A percentile compares a stretch with the other conserved stretches of the same genome.
These are phyloP conservation scores for Pelvicachromis taeniatus DNA, from an alignment of 2,113 vertebrate genomes.

Conservation along the genomic window DNA sequence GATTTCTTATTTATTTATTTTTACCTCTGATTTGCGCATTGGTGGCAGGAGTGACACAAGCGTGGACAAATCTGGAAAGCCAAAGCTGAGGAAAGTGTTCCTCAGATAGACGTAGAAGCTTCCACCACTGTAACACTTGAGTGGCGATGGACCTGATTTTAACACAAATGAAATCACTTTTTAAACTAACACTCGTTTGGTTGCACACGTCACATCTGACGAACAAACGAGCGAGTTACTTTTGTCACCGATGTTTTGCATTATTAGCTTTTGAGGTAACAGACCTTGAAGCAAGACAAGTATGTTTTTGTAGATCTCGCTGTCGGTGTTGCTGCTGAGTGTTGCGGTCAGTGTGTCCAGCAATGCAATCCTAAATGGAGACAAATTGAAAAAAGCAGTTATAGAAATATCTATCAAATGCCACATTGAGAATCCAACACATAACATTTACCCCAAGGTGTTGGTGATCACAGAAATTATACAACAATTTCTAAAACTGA, in stretches of 20 bases:
- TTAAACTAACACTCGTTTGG: neutral
- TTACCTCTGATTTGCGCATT: slow-evolving; percentile 33
- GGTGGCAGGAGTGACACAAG: slow-evolving; percentile 46
- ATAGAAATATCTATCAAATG: neutral
- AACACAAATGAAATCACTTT: neutral
- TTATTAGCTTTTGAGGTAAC: neutral
- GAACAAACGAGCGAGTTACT: neutral
- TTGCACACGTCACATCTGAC: neutral
- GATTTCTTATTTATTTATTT: neutral
- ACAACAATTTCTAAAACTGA: neutral
- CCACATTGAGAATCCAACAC: neutral
- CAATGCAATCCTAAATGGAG: slow-evolving; percentile 17
- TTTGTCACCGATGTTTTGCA: neutral
- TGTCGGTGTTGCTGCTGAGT: slow-evolving; percentile 19
- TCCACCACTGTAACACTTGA: slow-evolving; percentile 48
- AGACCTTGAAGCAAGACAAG: slow-evolving; percentile 29
- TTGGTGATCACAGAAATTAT: neutral
- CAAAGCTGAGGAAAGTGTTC: slow-evolving; percentile 51
- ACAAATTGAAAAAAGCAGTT: neutral
- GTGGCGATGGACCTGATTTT: slow-evolving; percentile 14
- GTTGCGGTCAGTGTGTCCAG: slow-evolving; percentile 21
- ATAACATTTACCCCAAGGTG: neutral
- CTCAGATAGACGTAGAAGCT: slow-evolving; percentile 57
- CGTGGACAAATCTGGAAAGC: slow-evolving; percentile 47
- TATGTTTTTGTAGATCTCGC: slow-evolving; percentile 16